phyloP scores from a whole-genome alignment of 2,797 vertebrate species.

The Trachops cirrhosus region DNA sequence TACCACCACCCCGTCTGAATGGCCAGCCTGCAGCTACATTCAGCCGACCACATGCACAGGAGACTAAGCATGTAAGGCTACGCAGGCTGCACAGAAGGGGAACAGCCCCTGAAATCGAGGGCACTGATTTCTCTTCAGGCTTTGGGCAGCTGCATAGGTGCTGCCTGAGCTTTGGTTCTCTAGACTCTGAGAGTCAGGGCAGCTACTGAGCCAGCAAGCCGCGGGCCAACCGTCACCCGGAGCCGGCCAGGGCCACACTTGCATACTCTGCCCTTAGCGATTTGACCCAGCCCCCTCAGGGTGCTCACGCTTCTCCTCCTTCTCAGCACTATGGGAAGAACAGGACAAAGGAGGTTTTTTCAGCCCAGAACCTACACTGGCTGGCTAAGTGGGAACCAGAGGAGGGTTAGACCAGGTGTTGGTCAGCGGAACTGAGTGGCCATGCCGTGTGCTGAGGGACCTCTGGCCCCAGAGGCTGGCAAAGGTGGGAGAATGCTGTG shows the following conservation, averaged over 20 bases:
- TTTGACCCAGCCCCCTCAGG: neutral
- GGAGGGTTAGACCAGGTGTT: neutral
- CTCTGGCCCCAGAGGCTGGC: neutral
- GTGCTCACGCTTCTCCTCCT: neutral
- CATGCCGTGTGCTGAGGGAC: neutral
- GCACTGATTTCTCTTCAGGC: neutral
- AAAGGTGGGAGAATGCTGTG: neutral
- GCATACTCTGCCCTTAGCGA: neutral
- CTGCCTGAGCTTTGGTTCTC: neutral
- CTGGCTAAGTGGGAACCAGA: too few relatives aligned
- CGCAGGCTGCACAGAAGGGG: neutral
- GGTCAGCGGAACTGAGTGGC: neutral
- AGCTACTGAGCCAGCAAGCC: conserved; percentile 64
- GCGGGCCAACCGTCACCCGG: conserved; percentile 17
- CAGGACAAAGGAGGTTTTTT: neutral
- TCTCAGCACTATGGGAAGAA: neutral
- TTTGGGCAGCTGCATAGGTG: neutral
- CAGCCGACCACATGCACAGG: fast-evolving
- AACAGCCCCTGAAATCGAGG: fast-evolving
- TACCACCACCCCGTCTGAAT: neutral
- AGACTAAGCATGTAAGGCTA: neutral
- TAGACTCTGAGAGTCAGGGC: neutral
- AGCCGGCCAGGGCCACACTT: neutral
- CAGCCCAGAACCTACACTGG: neutral
- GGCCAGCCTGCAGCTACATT: neutral